Evolutionary conservation across 2,113 vertebrate species (phyloP).

Genomic region (Noctilio leporinus): DNA sequence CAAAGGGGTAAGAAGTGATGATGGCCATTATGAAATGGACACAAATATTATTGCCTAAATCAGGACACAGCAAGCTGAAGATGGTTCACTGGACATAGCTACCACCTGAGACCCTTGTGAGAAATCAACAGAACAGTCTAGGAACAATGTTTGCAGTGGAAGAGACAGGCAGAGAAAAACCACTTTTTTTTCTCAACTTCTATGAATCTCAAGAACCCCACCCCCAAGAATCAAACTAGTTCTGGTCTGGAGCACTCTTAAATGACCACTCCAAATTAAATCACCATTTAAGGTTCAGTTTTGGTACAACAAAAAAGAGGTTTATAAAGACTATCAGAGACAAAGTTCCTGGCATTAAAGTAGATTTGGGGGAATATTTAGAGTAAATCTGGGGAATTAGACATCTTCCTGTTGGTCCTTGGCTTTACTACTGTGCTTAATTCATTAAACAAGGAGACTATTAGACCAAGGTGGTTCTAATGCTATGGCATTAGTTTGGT

Average conservation of each 20-base stretch:
- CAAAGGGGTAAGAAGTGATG: not conserved
- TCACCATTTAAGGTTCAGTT: not conserved
- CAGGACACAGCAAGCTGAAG: not conserved
- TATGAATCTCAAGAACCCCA: not conserved
- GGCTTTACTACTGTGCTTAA: not conserved
- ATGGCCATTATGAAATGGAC: not conserved
- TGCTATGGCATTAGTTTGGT: not conserved
- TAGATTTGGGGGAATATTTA: not conserved
- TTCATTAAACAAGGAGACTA: not conserved
- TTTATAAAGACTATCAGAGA: not conserved
- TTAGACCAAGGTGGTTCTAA: not conserved
- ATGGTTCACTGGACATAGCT: not conserved
- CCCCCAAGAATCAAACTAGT: not conserved
- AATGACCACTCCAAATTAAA: not conserved
- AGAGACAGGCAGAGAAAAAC: not conserved
- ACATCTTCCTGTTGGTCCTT: not conserved
- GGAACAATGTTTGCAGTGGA: not conserved
- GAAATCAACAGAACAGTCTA: not conserved
- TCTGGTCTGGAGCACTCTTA: not conserved
- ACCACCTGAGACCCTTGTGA: not conserved
- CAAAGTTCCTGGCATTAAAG: not conserved
- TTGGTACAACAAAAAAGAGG: not conserved
- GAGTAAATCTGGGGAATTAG: not conserved
- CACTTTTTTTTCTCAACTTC: not conserved
- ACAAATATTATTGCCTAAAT: not conserved